These are phyloP conservation scores for Thymelicus lineola DNA, from an alignment of 2,888 invertebrate genomes.

Conservation along the genomic window DNA sequence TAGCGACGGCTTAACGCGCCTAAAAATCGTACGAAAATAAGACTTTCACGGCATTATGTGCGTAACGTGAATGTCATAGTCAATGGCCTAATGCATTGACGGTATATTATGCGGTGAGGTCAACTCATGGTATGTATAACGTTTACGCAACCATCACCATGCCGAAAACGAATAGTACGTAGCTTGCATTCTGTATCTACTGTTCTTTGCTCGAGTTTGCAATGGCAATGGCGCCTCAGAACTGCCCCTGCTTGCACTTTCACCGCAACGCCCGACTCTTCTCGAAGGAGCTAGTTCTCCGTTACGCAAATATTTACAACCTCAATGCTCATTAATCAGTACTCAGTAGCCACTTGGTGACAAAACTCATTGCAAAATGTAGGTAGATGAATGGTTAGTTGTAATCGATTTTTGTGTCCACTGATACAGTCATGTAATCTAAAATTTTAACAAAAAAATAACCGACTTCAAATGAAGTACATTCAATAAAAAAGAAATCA, in stretches of 20 bases:
- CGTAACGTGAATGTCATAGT: too few species aligned
- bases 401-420: too few species aligned
- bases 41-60: too few species aligned
- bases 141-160: background rate
- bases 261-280: constrained; percentile 53
- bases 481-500: too few species aligned
- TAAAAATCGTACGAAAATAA: too few species aligned
- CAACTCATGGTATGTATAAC: background rate
- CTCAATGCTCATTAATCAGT: constrained; percentile 47
- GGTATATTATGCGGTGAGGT: background rate
- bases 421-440: too few species aligned
- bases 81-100: too few species aligned
- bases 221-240: constrained; percentile 1
- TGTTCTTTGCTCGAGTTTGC: background rate
- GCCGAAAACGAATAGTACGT: background rate
- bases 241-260: constrained; percentile 65
- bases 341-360: constrained; percentile 42
- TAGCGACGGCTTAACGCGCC: too few species aligned
- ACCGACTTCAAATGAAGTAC: too few species aligned
- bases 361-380: too few species aligned
- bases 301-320: constrained; percentile 58
- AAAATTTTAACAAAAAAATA: too few species aligned
- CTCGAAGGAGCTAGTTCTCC: constrained; percentile 46
- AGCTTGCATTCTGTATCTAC: background rate
- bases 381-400: too few species aligned